phyloP scores from a whole-genome alignment of 2,888 invertebrate genomes.

The Sphinx pinastri region DNA sequence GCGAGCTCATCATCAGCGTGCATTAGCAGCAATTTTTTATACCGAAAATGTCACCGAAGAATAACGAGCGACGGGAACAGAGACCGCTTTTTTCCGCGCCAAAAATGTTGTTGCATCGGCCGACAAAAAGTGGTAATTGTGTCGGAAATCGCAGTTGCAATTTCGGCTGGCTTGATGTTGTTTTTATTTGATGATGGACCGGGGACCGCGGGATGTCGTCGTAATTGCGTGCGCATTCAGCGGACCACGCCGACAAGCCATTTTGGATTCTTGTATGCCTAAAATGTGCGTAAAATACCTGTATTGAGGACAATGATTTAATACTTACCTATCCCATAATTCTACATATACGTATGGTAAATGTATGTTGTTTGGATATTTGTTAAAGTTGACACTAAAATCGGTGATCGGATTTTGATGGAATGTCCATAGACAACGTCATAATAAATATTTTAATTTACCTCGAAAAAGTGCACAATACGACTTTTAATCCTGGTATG shows the following conservation, averaged over 20 bases:
- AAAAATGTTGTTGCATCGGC: conserved; percentile 59
- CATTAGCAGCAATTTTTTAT: conserved; percentile 21
- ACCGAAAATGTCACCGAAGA: conserved; percentile 26
- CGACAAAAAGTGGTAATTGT: conserved; percentile 71
- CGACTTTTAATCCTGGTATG: too few relatives aligned
- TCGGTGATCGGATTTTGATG: too few relatives aligned
- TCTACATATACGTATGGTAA: neutral
- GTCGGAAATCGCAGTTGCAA: conserved; percentile 64
- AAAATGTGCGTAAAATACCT: conserved; percentile 32
- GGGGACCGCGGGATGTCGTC: conserved; percentile 41
- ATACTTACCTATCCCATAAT: neutral
- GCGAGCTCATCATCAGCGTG: conserved; percentile 28
- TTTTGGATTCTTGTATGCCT: conserved; percentile 40
- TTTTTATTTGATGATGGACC: conserved; percentile 48
- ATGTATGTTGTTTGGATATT: too few relatives aligned
- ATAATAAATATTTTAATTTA: too few relatives aligned
- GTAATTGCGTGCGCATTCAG: conserved; percentile 48
- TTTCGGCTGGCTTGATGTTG: conserved; percentile 58
- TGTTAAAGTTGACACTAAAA: too few relatives aligned
- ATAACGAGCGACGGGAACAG: conserved; percentile 18
- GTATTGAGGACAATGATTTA: neutral
- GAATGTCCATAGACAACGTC: too few relatives aligned
- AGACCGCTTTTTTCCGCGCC: conserved; percentile 44
- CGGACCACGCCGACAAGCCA: conserved; percentile 38
- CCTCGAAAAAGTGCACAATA: too few relatives aligned